Percentiles rank a stretch among this genome's conserved stretches.
These are phyloP conservation scores for Aegypius monachus DNA, from an alignment of 2,113 vertebrate species.

Conservation along the genomic window DNA sequence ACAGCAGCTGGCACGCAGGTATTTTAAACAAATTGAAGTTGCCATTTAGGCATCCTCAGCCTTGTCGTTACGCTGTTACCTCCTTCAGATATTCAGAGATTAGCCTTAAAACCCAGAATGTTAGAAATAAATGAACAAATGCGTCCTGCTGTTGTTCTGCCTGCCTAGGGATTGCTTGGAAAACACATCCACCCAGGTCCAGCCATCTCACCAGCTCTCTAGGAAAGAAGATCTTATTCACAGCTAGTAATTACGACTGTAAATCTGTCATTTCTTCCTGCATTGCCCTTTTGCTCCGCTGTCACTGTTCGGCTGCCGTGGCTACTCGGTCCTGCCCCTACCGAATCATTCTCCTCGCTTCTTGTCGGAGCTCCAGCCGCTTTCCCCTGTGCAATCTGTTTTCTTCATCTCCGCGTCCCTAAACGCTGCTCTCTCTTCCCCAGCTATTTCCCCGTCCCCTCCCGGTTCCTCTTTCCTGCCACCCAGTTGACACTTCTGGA, in stretches of 20 bases:
- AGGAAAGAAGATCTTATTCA: background rate
- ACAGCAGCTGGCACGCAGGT: background rate
- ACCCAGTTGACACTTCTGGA: background rate
- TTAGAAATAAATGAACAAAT: background rate
- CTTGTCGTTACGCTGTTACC: background rate
- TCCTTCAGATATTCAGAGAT: background rate
- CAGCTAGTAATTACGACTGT: background rate
- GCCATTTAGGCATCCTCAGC: background rate
- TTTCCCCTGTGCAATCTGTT: background rate
- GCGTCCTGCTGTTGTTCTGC: background rate
- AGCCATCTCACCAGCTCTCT: background rate
- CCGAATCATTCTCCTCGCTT: background rate
- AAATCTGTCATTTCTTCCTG: slow-evolving; percentile 37
- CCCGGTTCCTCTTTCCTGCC: background rate
- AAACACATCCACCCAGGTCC: background rate
- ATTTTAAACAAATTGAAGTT: background rate
- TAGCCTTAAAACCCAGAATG: background rate
- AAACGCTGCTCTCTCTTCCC: background rate
- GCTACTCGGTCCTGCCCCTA: background rate
- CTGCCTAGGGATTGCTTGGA: background rate
- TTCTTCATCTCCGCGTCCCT: background rate
- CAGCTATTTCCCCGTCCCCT: background rate
- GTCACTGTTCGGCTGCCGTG: background rate
- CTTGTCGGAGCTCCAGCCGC: background rate
- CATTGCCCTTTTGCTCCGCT: background rate